phyloP scores from a whole-genome alignment of 1,140 invertebrate genomes.

The Planococcus citri region DNA sequence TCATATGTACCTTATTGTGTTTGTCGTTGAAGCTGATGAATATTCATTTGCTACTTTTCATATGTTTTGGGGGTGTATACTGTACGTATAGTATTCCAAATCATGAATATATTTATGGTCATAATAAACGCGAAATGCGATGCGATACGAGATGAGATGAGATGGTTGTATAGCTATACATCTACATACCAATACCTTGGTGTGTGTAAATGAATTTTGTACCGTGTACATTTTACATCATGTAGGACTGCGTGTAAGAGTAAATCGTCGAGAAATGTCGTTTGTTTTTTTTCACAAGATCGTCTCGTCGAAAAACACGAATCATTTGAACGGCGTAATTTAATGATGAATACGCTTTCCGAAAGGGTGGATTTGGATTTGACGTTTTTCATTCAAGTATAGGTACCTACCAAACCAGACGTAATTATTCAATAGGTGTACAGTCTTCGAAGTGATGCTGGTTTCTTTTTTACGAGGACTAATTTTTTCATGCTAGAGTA shows the following conservation, averaged over 20 bases:
- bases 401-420: too few species aligned
- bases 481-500: background rate
- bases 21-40: constrained; percentile 2
- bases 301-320: background rate
- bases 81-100: too few species aligned
- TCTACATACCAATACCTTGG: too few species aligned
- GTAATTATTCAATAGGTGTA: background rate
- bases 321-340: background rate
- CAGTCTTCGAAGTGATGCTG: background rate
- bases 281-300: background rate
- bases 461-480: background rate
- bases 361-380: too few species aligned
- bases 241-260: too few species aligned
- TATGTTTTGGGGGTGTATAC: background rate
- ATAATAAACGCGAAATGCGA: background rate
- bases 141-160: too few species aligned
- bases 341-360: too few species aligned
- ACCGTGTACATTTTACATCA: too few species aligned
- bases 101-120: background rate
- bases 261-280: background rate
- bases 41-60: background rate
- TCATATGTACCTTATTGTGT: background rate
- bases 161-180: too few species aligned
- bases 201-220: too few species aligned
- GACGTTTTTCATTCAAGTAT: too few species aligned